phyloP scores from a whole-genome alignment of 2,888 invertebrate genomes.

The Lasioglossum leucozonium region DNA sequence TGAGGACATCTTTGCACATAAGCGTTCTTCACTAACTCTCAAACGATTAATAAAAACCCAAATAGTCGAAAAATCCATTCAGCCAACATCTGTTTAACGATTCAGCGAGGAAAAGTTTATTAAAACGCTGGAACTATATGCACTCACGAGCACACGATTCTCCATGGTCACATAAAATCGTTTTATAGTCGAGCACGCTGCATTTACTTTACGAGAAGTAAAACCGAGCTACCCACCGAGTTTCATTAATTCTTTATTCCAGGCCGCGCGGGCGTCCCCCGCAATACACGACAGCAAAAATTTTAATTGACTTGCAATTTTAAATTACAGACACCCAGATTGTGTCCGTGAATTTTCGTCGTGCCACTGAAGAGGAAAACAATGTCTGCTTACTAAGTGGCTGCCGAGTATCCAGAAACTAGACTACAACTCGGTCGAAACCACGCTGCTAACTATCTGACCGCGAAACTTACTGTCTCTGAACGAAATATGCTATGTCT shows the following conservation, averaged over 20 bases:
- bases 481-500: not conserved
- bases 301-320: not conserved
- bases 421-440: not conserved
- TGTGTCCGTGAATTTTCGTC: not conserved
- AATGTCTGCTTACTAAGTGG: not conserved
- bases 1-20: not conserved
- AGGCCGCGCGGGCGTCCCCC: not conserved
- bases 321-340: not conserved
- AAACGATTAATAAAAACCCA: not conserved
- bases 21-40: not conserved
- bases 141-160: slow-evolving; percentile 14
- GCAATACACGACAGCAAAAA: not conserved
- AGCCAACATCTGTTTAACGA: not conserved
- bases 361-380: not conserved
- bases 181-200: slow-evolving; percentile 40
- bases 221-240: not conserved
- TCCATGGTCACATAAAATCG: not conserved
- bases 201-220: slow-evolving; percentile 42
- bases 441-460: not conserved
- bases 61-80: not conserved
- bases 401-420: not conserved
- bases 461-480: not conserved
- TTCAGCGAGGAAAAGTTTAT: slow-evolving; percentile 34
- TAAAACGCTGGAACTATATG: slow-evolving; percentile 35
- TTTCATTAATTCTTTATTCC: slow-evolving; percentile 50